Base-by-base conservation (phyloP, 2,797 vertebrate genomes). In the Xenentodon cancila region DNA sequence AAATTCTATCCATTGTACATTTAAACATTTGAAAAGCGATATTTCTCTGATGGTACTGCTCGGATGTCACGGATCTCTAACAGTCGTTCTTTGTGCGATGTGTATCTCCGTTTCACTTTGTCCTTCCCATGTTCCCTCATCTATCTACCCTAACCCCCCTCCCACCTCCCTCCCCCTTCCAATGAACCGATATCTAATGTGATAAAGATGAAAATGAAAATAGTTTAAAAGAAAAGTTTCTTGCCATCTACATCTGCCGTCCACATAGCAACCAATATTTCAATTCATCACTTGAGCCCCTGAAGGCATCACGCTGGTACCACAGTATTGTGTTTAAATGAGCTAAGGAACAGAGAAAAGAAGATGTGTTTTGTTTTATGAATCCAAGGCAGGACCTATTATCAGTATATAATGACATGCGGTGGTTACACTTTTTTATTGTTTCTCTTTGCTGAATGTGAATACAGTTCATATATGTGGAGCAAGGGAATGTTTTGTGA, bases 371-470 rank as follows among this genome's bases (percentile, higher is more conserved):
- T 77, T 67, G 77, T 86, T 89, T 88, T 66, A 70, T 74, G 81
- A 88, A 82, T 85, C 86, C 52, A 73, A 92, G 89, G 88, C 90
- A 85, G 91, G 90, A 91, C 91, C 89, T 91, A 75, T 90, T 82
- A 80, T 89, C 73, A 87, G 58, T 88, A 78, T 85, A 75, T 84
- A 71, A 88, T 79, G 56, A 82, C 74, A 90, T 75, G 56, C 54
- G 56, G 77, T 85, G 80, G 83, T 82, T 58, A 66, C 52, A 27
- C 64, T 61, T 75, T 44, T 56, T 71, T 67, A 16, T 74, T 57
- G 22, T 67, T 64, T 64, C n/a, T 79, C 74, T 85, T 85, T 70
- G 54, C 43, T 81, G 86, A 85, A 89, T 91, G 84, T 88, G 80
- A 92, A 85, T 82, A 88, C 72, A 72, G 75, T 89, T 73, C 68